Conservation (phyloP, 2,797 vertebrate species). For the Anolis apletophallus region DNA sequence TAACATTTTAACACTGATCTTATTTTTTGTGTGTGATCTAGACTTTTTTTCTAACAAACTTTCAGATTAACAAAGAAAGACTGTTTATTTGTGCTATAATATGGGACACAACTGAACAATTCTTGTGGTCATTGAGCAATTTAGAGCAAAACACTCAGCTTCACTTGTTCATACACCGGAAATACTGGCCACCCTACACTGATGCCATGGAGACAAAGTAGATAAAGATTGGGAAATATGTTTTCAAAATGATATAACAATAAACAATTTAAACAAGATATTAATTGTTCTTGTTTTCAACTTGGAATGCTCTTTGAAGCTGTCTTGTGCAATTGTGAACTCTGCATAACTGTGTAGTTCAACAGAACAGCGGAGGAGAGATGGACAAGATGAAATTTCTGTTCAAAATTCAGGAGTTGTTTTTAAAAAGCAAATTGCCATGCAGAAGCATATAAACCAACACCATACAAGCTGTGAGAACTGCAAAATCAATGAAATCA, state of each 20-base stretch:
- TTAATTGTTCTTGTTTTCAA: background rate
- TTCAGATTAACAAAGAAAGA: background rate
- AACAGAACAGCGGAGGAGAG: background rate
- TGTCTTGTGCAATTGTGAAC: background rate
- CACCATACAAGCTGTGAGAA: background rate
- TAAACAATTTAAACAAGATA: background rate
- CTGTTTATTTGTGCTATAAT: too few relatives aligned
- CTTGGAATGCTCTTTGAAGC: background rate
- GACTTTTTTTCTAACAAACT: background rate
- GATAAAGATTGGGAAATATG: background rate
- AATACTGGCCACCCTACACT: background rate
- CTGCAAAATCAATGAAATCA: background rate
- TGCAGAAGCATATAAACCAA: background rate
- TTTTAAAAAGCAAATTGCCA: background rate
- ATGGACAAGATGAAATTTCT: background rate
- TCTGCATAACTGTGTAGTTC: background rate
- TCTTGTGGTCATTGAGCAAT: background rate
- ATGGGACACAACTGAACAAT: background rate
- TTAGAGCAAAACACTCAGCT: background rate
- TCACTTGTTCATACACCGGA: background rate
- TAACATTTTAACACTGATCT: background rate
- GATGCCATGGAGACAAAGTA: background rate
- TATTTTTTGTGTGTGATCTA: background rate
- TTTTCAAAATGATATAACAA: background rate
- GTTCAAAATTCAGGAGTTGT: background rate